phyloP scores from a whole-genome alignment of 2,113 vertebrate species.

The Mesitornis unicolor region DNA sequence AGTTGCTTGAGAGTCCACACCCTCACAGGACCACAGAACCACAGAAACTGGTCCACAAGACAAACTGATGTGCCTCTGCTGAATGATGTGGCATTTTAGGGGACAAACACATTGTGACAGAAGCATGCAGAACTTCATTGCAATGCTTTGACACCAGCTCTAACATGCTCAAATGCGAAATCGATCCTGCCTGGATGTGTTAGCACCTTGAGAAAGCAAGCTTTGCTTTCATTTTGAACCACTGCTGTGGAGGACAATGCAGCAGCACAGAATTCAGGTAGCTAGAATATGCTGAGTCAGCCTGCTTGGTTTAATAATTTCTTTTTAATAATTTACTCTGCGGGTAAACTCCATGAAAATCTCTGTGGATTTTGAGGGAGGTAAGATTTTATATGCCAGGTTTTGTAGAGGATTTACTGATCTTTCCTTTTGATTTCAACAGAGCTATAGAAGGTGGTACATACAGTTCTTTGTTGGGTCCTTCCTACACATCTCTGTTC shows the following conservation, averaged over 20 bases:
- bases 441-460: background rate
- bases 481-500: background rate
- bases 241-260: background rate
- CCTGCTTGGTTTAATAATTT: background rate
- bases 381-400: background rate
- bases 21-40: background rate
- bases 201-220: background rate
- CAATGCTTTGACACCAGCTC: background rate
- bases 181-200: background rate
- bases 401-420: background rate
- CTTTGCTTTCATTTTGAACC: background rate
- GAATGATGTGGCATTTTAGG: background rate
- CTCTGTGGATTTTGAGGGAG: background rate
- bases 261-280: background rate
- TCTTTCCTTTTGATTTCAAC: background rate
- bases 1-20: background rate
- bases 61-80: background rate
- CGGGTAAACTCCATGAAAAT: background rate
- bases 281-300: background rate
- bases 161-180: background rate
- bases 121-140: background rate
- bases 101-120: background rate
- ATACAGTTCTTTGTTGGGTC: background rate
- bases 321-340: constrained; percentile 12
- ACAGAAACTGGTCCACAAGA: background rate